phyloP scores from a whole-genome alignment of 2,113 vertebrate species.

The Trichechus manatus region DNA sequence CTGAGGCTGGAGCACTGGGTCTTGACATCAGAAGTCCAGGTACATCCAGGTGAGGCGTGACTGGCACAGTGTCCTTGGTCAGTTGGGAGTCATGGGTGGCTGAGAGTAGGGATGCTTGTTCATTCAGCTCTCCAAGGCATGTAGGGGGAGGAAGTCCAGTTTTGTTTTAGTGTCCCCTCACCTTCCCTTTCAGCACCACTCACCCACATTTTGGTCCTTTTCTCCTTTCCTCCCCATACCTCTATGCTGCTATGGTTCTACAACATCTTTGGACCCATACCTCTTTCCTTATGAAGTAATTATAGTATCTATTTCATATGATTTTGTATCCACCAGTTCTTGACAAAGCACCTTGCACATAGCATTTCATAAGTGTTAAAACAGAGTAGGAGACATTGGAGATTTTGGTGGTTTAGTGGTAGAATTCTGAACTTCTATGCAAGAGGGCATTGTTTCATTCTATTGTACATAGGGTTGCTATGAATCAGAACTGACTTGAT shows the following conservation, averaged over 20 bases:
- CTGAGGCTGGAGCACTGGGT: too few relatives aligned
- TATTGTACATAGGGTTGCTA: too few relatives aligned
- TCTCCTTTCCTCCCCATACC: neutral
- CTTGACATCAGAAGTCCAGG: too few relatives aligned
- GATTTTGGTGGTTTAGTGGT: neutral
- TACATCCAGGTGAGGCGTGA: too few relatives aligned
- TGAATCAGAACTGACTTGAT: too few relatives aligned
- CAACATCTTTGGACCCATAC: neutral
- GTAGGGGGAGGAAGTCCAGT: too few relatives aligned
- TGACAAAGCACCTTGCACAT: neutral
- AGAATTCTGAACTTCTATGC: neutral
- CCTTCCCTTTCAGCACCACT: too few relatives aligned
- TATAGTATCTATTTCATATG: neutral
- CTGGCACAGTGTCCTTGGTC: neutral
- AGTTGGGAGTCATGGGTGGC: neutral
- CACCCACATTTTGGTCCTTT: accelerated
- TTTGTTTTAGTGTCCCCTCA: too few relatives aligned
- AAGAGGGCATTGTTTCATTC: too few relatives aligned
- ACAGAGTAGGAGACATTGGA: neutral
- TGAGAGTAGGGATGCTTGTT: neutral
- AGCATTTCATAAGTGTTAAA: neutral
- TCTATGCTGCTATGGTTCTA: neutral
- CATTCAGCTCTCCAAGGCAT: neutral
- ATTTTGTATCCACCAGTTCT: neutral
- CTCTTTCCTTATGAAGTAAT: neutral